Evolutionary conservation across 2,888 invertebrate genomes (phyloP), one percentile per base, ranked within the genome.

Genomic region (Cryptus armator): DNA sequence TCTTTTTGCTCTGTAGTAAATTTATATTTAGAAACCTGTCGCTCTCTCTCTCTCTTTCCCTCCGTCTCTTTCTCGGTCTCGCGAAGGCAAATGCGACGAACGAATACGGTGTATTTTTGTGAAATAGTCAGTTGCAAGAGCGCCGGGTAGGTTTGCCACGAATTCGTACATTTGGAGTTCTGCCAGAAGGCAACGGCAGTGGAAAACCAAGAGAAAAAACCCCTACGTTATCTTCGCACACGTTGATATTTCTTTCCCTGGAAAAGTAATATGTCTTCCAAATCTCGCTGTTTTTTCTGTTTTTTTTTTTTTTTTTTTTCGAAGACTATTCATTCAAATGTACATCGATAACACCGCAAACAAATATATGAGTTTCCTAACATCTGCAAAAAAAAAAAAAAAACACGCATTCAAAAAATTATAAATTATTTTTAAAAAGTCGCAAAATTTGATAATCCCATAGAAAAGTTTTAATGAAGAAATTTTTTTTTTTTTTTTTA

Each of bases 121-220:
- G 78, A 64, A 76, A 87, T 81, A 67, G 78, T 71, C 74, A 29
- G 82, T 75, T 75, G 86, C 88, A 90, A 89, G 89, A 84, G 56
- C 83, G 83, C 87, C 86, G 87, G 87, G 87, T 89, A 89, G 89
- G 89, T 88, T 86, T 88, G 86, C 62, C 80, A 89, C 86, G 88
- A 79, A 80, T 77, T 76, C 76, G 83, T 85, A 77, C 76, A 80
- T 74, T 85, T 85, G 85, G 85, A 83, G 16, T 72, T 16, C 51
- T 43, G 85, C 85, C 85, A 85, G 74, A n/a, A 82, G 71, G 68
- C 72, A 48, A 74, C 74, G 66, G 56, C 37, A 53, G 75, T 76
- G 51, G 79, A 76, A 75, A 70, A 74, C 43, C 70, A 46, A 77
- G 56, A 37, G 24, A 71, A 43, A 64, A 56, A 19, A n/a, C 46